phyloP scores from a whole-genome alignment of 2,113 vertebrate species.

The Amazona vittata region DNA sequence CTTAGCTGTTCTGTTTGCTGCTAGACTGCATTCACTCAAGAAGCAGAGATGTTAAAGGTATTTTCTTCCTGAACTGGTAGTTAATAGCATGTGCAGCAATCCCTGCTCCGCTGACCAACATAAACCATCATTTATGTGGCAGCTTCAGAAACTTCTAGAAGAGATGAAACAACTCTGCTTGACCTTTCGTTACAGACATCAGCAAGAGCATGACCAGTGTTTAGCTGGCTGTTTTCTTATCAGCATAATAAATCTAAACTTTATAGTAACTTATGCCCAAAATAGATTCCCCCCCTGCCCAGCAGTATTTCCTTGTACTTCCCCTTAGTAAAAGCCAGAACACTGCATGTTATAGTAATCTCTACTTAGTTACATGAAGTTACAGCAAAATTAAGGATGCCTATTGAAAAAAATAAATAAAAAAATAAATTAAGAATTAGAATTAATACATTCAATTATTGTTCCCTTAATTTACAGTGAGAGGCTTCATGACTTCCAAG shows the following conservation, averaged over 20 bases:
- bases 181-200: background rate
- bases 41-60: background rate
- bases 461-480: slow-evolving; percentile 17
- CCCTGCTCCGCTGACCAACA: background rate
- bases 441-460: slow-evolving; percentile 19
- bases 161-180: background rate
- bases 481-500: slow-evolving; percentile 13
- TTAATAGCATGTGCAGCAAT: slow-evolving; percentile 13
- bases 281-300: background rate
- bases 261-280: background rate
- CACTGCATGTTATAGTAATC: background rate
- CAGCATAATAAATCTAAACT: background rate
- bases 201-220: background rate
- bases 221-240: background rate
- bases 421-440: background rate
- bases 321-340: background rate
- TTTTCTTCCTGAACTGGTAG: background rate
- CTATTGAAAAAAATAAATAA: background rate
- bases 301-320: background rate
- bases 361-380: background rate
- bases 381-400: background rate
- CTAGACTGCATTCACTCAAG: background rate
- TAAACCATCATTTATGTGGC: background rate
- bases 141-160: slow-evolving; percentile 8
- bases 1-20: background rate